Evolutionary conservation across 1,140 invertebrate genomes (phyloP).

Genomic region (Pseudobourletiella spinata): DNA sequence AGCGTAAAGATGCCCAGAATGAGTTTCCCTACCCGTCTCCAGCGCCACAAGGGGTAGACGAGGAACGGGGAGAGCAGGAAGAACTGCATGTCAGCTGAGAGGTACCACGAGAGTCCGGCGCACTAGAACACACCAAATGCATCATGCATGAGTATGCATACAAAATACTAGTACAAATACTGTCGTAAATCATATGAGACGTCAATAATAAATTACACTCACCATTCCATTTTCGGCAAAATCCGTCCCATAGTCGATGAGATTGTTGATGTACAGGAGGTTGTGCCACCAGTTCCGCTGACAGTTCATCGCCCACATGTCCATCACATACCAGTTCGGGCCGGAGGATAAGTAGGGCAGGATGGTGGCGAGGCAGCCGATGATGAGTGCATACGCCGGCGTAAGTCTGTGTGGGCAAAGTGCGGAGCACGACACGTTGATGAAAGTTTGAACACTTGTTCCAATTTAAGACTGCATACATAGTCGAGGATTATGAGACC

Average conservation of each 20-base stretch:
- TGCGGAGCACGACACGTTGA: no score
- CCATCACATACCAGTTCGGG: conserved; percentile 24
- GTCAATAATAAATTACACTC: no score
- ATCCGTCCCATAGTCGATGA: conserved; percentile 45
- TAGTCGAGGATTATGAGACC: no score
- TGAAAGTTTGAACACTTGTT: no score
- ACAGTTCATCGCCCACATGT: conserved; percentile 51
- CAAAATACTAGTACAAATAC: no score
- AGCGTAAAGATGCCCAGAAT: conserved; percentile 20
- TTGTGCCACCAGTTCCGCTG: conserved; percentile 72
- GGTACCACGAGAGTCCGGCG: conserved; percentile 70
- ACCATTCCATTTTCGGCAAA: conserved; percentile 5
- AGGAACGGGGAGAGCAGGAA: conserved; percentile 53
- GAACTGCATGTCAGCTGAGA: conserved; percentile 72
- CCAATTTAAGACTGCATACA: no score
- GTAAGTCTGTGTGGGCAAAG: conserved; percentile 35
- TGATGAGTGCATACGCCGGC: conserved; percentile 32
- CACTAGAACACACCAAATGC: conserved; percentile 55
- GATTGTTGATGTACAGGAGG: conserved; percentile 75
- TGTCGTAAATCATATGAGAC: no score
- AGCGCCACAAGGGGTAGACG: conserved; percentile 39
- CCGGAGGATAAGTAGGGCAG: conserved; percentile 35
- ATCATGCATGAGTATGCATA: no score
- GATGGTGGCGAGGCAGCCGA: conserved; percentile 24
- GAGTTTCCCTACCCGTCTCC: conserved; percentile 17